Percentiles rank a stretch among this genome's conserved stretches.
Conservation (phyloP, 2,113 vertebrate species). For the Thunnus maccoyii region DNA sequence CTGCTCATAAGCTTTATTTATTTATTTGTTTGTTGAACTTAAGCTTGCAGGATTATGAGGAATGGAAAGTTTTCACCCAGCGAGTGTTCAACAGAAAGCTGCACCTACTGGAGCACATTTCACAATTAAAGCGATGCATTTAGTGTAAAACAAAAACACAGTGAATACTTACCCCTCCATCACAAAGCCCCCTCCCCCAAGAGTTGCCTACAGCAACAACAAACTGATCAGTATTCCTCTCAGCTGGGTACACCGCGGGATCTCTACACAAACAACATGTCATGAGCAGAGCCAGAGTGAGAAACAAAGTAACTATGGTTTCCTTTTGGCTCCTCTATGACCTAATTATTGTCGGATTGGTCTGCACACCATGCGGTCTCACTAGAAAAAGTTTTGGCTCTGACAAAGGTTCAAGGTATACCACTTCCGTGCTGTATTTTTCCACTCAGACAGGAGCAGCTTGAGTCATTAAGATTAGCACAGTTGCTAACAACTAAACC, state of each 20-base stretch:
- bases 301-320: slow-evolving; percentile 45
- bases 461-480: slow-evolving; percentile 64
- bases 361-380: slow-evolving; percentile 24
- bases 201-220: slow-evolving; percentile 55
- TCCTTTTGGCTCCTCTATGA: slow-evolving; percentile 30
- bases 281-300: slow-evolving; percentile 51
- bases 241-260: slow-evolving; percentile 44
- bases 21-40: slow-evolving; percentile 49
- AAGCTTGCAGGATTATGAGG: slow-evolving; percentile 45
- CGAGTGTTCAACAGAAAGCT: slow-evolving; percentile 32
- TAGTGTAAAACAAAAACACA: slow-evolving; percentile 24
- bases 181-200: slow-evolving; percentile 53
- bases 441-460: slow-evolving; percentile 71
- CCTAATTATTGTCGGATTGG: slow-evolving; percentile 31
- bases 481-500: slow-evolving; percentile 75
- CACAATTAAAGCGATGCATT: slow-evolving; percentile 19
- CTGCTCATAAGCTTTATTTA: slow-evolving; percentile 35
- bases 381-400: slow-evolving; percentile 38
- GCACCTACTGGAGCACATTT: slow-evolving; percentile 26
- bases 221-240: slow-evolving; percentile 76
- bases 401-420: slow-evolving; percentile 46
- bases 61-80: slow-evolving; percentile 48
- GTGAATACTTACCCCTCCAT: slow-evolving; percentile 74
- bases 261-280: slow-evolving; percentile 53
- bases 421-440: slow-evolving; percentile 73